Conservation (phyloP, 2,113 vertebrate species). For the Mionectes macconnelli region DNA sequence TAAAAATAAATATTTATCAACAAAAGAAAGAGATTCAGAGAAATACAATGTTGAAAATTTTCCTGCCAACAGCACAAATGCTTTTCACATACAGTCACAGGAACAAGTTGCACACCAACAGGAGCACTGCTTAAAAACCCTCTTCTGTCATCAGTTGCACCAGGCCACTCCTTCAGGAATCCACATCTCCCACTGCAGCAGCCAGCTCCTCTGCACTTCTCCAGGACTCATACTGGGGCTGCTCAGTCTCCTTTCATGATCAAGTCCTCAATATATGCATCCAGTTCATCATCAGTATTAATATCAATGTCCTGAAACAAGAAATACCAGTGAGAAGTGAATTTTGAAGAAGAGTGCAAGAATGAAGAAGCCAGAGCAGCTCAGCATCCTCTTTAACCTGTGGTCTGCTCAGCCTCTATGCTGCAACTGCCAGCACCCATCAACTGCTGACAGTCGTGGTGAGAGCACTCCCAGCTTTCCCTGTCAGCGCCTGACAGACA, state of each 20-base stretch:
- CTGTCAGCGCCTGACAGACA: neutral
- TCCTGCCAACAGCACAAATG: constrained; percentile 60
- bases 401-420: neutral
- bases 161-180: neutral
- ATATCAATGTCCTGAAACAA: constrained; percentile 93
- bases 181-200: neutral
- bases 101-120: constrained; percentile 48
- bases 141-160: neutral
- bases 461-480: neutral
- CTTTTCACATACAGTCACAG: constrained; percentile 41
- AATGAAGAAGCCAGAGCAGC: neutral
- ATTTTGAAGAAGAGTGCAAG: neutral
- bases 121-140: neutral
- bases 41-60: constrained; percentile 56
- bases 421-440: neutral
- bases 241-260: constrained; percentile 92
- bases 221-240: neutral
- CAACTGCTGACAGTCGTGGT: neutral
- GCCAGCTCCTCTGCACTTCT: neutral
- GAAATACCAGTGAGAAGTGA: neutral
- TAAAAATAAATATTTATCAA: constrained; percentile 84
- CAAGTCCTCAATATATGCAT: constrained; percentile 96
- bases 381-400: neutral
- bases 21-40: constrained; percentile 62
- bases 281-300: constrained; percentile 96